These are phyloP conservation scores for Mallotus villosus DNA, from an alignment of 2,797 vertebrate species.

Conservation along the genomic window DNA sequence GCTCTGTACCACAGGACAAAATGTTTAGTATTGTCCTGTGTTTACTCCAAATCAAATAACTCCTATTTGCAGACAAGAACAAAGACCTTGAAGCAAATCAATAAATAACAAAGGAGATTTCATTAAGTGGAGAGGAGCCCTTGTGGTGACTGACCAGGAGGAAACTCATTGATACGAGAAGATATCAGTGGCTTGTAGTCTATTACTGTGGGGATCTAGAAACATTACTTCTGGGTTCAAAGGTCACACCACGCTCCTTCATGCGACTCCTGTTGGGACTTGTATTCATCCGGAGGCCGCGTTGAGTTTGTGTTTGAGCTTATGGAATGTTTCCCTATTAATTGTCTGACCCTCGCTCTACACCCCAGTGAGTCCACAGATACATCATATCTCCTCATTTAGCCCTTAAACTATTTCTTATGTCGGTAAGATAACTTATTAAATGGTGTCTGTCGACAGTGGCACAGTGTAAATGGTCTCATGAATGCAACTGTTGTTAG, in stretches of 20 bases:
- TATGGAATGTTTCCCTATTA: slow-evolving; percentile 61
- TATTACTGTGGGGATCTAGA: slow-evolving; percentile 61
- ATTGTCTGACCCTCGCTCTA: slow-evolving; percentile 33
- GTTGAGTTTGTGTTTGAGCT: slow-evolving; percentile 44
- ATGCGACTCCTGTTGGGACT: slow-evolving; percentile 53
- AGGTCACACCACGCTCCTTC: slow-evolving; percentile 58
- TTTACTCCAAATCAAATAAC: slow-evolving; percentile 57
- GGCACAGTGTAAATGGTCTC: no score
- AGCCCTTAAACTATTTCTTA: slow-evolving; percentile 33
- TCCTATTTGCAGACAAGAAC: slow-evolving; percentile 62
- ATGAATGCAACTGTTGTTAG: no score
- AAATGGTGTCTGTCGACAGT: background rate
- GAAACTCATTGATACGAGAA: slow-evolving; percentile 59
- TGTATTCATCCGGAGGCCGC: slow-evolving; percentile 53
- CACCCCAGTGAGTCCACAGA: background rate
- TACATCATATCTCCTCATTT: background rate
- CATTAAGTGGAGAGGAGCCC: slow-evolving; percentile 72
- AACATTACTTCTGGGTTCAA: slow-evolving; percentile 63
- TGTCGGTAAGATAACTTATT: background rate
- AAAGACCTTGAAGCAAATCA: slow-evolving; percentile 68
- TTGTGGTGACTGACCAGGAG: slow-evolving; percentile 60
- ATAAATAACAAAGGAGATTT: slow-evolving; percentile 70
- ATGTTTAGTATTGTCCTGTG: slow-evolving; percentile 20
- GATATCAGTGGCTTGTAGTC: slow-evolving; percentile 55
- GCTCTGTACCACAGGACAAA: slow-evolving; percentile 24